Evolutionary conservation across 2,888 invertebrate genomes (phyloP).

Genomic region (Meandrusa payeni): DNA sequence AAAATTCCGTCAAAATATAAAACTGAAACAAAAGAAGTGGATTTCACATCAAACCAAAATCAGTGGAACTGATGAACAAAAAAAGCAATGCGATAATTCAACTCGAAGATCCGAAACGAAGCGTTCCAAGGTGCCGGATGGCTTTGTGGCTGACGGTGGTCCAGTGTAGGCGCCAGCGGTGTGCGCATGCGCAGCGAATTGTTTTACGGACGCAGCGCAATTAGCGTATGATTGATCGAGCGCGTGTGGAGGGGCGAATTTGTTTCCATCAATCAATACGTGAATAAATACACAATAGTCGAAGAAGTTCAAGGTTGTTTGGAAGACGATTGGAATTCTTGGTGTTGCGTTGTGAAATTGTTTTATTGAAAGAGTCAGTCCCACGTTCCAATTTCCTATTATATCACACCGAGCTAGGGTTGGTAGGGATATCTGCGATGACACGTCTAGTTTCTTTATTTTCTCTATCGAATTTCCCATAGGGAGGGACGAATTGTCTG

Average conservation of each 20-base stretch:
- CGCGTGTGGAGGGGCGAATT: slow-evolving; percentile 1
- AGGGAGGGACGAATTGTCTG: too few relatives aligned
- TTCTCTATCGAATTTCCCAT: too few relatives aligned
- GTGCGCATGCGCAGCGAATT: slow-evolving; percentile 12
- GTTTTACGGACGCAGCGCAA: slow-evolving; percentile 19
- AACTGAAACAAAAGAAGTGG: slow-evolving; percentile 1
- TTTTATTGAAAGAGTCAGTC: too few relatives aligned
- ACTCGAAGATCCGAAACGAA: slow-evolving; percentile 3
- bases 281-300: slow-evolving; percentile 14
- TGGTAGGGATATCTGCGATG: too few relatives aligned
- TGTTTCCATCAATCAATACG: slow-evolving; percentile 17
- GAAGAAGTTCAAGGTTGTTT: slow-evolving; percentile 10
- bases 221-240: slow-evolving; percentile 15
- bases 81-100: slow-evolving; percentile 1
- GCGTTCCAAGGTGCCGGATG: slow-evolving; percentile 4
- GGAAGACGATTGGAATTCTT: too few relatives aligned
- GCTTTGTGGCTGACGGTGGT: slow-evolving; percentile 8
- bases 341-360: too few relatives aligned
- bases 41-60: slow-evolving; percentile 1
- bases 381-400: too few relatives aligned
- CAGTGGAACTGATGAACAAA: slow-evolving; percentile 14
- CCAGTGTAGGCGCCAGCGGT: slow-evolving; percentile 15
- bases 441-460: too few relatives aligned
- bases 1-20: not conserved
- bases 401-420: too few relatives aligned